Evolutionary conservation across 2,113 vertebrate species (phyloP).

Genomic region (Naja naja): DNA sequence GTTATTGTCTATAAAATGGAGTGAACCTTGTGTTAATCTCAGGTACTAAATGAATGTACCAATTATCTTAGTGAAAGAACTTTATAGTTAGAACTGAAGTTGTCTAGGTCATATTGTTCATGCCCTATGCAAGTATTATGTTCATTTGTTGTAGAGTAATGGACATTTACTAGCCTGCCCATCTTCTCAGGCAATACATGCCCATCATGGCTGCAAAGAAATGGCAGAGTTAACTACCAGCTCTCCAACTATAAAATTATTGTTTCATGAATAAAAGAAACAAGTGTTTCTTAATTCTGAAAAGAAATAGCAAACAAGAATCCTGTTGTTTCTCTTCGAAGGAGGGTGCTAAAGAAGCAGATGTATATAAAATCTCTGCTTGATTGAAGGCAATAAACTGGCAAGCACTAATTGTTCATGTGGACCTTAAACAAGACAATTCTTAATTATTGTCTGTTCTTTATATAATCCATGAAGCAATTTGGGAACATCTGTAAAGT

Average conservation of each 20-base stretch:
- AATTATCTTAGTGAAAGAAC: not conserved
- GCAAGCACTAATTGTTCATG: not conserved
- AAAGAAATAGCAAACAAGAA: conserved; percentile 25
- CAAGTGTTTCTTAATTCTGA: conserved; percentile 30
- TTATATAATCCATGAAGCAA: not conserved
- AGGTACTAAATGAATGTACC: not conserved
- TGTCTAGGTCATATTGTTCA: conserved; percentile 5
- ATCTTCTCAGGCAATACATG: conserved; percentile 7
- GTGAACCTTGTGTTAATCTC: not conserved
- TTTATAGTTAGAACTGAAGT: not conserved
- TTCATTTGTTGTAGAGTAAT: conserved; percentile 9
- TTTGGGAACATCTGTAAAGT: conserved; percentile 26
- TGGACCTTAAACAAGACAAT: conserved; percentile 11
- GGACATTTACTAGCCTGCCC: conserved; percentile 11
- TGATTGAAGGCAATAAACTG: not conserved
- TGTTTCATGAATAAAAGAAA: conserved; percentile 11
- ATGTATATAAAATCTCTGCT: conserved; percentile 20
- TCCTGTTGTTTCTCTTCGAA: conserved; percentile 26
- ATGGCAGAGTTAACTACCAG: not conserved
- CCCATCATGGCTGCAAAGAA: not conserved
- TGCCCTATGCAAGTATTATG: not conserved
- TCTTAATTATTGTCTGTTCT: not conserved
- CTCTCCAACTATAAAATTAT: conserved; percentile 14
- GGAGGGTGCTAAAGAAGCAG: conserved; percentile 10
- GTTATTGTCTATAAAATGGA: not conserved